phyloP scores from a whole-genome alignment of 1,140 invertebrate species.

The Neotoxoptera formosana region DNA sequence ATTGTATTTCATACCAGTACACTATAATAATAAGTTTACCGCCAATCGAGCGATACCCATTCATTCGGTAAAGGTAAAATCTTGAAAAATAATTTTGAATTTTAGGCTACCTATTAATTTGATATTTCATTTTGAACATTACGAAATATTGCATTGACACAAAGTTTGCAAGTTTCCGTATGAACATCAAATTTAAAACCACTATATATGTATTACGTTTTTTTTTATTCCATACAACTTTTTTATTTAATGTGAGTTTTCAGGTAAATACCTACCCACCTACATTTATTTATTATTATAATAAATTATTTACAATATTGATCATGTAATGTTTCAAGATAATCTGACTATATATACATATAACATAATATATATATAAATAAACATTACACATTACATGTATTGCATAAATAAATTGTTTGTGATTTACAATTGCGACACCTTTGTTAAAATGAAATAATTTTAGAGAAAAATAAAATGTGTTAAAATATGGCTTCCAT shows the following conservation, averaged over 20 bases:
- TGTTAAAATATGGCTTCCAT: background rate
- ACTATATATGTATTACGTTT: background rate
- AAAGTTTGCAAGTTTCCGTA: background rate
- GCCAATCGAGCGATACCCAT: background rate
- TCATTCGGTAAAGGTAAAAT: background rate
- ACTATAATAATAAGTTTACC: no score
- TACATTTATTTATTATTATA: background rate
- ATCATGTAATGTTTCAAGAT: background rate
- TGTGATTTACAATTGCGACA: background rate
- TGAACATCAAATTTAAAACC: background rate
- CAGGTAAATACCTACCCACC: background rate
- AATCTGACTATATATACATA: background rate
- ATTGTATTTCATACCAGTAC: background rate
- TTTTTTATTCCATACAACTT: background rate
- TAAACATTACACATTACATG: background rate
- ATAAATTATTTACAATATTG: background rate
- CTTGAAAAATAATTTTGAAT: background rate
- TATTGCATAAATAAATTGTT: background rate
- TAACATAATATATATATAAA: background rate
- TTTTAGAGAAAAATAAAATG: background rate
- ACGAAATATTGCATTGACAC: background rate
- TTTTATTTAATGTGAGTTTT: background rate
- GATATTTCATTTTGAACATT: background rate
- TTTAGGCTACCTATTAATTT: background rate
- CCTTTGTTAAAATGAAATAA: constrained; percentile 14